Percentiles rank a stretch among this genome's conserved stretches.
These are phyloP conservation scores for Xestoiulus laeticollis DNA, from an alignment of 2,888 invertebrate species.

Conservation along the genomic window DNA sequence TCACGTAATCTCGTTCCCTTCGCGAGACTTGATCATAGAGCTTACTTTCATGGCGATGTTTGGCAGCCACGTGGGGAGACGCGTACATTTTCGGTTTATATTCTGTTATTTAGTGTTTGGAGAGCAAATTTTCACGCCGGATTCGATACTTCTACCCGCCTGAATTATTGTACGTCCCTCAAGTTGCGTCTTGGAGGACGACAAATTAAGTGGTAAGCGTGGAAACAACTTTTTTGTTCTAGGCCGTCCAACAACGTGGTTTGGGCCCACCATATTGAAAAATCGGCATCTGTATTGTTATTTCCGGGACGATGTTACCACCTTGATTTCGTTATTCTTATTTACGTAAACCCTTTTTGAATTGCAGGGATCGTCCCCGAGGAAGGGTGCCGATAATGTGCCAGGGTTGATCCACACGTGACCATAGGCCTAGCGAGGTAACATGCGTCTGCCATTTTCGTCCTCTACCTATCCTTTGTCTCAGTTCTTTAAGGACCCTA, in stretches of 20 bases:
- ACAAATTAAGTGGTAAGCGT: background rate
- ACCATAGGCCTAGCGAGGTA: too few relatives aligned
- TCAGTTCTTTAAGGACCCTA: background rate
- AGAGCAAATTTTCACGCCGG: background rate
- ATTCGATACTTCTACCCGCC: background rate
- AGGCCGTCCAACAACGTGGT: background rate
- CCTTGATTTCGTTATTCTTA: too few relatives aligned
- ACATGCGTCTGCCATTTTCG: too few relatives aligned
- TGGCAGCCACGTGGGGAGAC: slow-evolving; percentile 22
- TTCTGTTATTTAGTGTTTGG: background rate
- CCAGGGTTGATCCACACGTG: too few relatives aligned
- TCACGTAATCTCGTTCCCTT: background rate
- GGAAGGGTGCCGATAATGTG: too few relatives aligned
- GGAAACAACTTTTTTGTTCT: background rate
- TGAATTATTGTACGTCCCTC: background rate
- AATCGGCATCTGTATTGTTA: too few relatives aligned
- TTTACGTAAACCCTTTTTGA: too few relatives aligned
- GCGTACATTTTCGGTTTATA: background rate
- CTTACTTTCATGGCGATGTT: slow-evolving; percentile 5
- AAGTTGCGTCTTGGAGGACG: background rate
- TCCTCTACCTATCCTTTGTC: background rate
- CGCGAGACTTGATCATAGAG: background rate
- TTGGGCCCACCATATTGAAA: background rate
- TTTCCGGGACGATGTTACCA: too few relatives aligned
- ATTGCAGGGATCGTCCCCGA: too few relatives aligned